Evolutionary conservation across 2,113 vertebrate species (phyloP), one percentile per base, ranked within the genome.

Genomic region (Trogon surrucura): DNA sequence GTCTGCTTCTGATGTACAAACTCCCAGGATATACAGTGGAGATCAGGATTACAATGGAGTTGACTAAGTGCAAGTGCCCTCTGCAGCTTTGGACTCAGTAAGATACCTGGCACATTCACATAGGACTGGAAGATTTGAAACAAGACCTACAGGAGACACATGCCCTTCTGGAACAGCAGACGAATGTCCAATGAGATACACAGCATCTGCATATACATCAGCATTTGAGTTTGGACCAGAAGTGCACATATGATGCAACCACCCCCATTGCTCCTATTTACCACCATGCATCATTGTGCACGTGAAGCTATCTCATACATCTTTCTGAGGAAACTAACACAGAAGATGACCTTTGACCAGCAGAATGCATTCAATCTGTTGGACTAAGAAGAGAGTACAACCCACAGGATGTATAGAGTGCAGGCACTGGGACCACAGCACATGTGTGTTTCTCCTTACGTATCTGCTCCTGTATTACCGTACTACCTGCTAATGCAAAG

Each of bases 351-450:
- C 30, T 41, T 62, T 81, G 12, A 34, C 18, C 53, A 73, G 13
- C 9, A 38, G 34, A 66, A 29, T 3, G 13, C 7, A 1, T 22
- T 48, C 20, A 38, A 2, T 32, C 45, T 47, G 54, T 12, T 48
- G n/a, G 26, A 21, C 41, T 5, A 18, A 26, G 22, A 34, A 2
- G 18, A 22, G 30, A 70, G 4, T 7, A 25, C 17, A 20, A 60
- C 4, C 8, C 0, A 0, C 18, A 50, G 74, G 36, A 41, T 17
- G 20, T 10, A 50, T 0, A 0, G 22, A 36, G 53, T 8, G 26
- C 26, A 77, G 27, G 38, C 41, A 1, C 38, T 57, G 47, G 15
- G 36, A 65, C 13, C 18, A 25, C 27, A 70, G 72, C 23, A 38
- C 0, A 1, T 0, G 5, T 17, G 22, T 5, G 3, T 27, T 11